Evolutionary conservation across 2,797 vertebrate genomes (phyloP), one percentile per base, ranked within the genome.

Genomic region (Sebastes minor): DNA sequence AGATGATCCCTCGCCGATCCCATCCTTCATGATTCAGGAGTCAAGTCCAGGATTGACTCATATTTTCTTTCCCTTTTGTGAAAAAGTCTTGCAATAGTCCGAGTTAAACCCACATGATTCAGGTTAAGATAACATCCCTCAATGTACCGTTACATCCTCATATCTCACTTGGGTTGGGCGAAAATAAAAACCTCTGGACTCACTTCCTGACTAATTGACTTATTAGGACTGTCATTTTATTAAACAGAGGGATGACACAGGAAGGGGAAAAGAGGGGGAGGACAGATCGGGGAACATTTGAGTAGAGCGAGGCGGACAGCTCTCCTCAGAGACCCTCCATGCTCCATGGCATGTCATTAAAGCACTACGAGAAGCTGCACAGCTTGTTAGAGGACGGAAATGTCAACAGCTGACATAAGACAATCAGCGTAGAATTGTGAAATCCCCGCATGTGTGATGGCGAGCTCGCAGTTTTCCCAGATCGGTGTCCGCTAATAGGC

Each of bases 311-410:
- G 88, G 75, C 27, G 14, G 81, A 81, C 84, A 71, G 74, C 74
- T 46, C 75, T 84, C 89, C 67, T 22, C 53, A 1, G 80, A 81
- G 85, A 90, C 74, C 46, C 55, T 71, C 59, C 8, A 2, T 11
- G 60, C 64, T 20, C 62, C 61, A 8, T n/a, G 1, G n/a, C 64
- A 11, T 65, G 78, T 60, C 76, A 86, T 91, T 87, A 82, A 79
- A 84, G 76, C 71, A 52, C 20, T n/a, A 35, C 64, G 3, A 13
- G 74, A 12, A 7, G 20, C 27, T 72, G 72, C 62, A 3, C 18
- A 1, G 72, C 85, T 89, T 83, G 82, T 90, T 89, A 80, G 56
- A 71, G 66, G 76, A 82, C 42, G 42, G 52, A 84, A 85, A 88
- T 86, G 86, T 88, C 89, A 88, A 61, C 72, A 53, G 61, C 70